phyloP scores from a whole-genome alignment of 2,113 vertebrate genomes.

The Noctilio leporinus region DNA sequence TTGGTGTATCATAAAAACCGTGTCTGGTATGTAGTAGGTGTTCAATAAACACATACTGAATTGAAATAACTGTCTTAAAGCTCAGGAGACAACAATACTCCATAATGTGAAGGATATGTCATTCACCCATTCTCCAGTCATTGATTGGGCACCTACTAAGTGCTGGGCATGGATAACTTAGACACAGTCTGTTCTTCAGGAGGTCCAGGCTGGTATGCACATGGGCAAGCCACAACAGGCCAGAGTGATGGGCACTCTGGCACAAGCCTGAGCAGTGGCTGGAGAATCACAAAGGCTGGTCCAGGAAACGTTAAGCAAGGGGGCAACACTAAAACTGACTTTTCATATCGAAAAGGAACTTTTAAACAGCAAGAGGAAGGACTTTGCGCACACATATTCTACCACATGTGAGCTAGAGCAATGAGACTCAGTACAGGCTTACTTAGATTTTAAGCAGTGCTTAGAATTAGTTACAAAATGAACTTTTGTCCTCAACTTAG shows the following conservation, averaged over 20 bases:
- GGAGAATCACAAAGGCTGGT: neutral
- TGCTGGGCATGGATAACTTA: neutral
- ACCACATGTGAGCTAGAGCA: neutral
- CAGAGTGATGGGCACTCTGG: neutral
- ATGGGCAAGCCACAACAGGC: neutral
- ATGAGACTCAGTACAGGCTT: neutral
- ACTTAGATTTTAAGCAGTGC: neutral
- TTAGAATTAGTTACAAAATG: neutral
- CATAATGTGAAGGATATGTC: neutral
- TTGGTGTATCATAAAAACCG: neutral
- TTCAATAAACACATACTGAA: neutral
- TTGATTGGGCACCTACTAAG: neutral
- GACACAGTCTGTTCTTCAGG: neutral
- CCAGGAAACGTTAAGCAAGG: neutral
- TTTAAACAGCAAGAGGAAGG: neutral
- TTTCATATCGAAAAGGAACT: neutral
- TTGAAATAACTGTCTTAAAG: neutral
- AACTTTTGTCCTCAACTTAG: neutral
- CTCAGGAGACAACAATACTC: neutral
- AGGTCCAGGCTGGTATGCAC: neutral
- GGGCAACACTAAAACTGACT: neutral
- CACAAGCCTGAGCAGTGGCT: neutral
- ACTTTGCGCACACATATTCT: neutral
- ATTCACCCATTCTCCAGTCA: neutral
- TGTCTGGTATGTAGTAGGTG: neutral